phyloP scores from a whole-genome alignment of 2,797 vertebrate genomes.

The Paedocypris micromegethes region DNA sequence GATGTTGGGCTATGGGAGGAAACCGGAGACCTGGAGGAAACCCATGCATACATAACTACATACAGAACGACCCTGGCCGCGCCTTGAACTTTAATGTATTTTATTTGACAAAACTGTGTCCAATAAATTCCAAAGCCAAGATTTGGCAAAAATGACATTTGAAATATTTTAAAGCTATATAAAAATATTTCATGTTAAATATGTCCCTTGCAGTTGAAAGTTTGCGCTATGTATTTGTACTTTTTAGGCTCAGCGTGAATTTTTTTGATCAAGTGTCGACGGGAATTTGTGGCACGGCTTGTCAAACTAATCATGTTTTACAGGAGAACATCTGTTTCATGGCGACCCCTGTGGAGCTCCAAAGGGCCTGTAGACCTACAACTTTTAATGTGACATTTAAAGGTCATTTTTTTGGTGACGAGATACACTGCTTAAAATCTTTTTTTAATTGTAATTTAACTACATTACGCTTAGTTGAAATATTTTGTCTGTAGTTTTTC shows the following conservation, averaged over 20 bases:
- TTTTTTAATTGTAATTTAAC: not conserved
- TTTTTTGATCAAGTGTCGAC: not conserved
- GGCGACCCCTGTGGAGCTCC: slow-evolving; percentile 6
- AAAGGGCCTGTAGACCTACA: not conserved
- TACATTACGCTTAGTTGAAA: too few species aligned
- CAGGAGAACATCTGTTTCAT: slow-evolving; percentile 31
- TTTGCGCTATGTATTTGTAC: not conserved
- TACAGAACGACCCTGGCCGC: too few species aligned
- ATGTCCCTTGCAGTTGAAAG: not conserved
- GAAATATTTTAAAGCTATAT: too few species aligned
- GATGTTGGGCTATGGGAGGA: too few species aligned
- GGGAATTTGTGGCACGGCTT: slow-evolving; percentile 1
- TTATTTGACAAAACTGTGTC: too few species aligned
- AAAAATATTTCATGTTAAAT: too few species aligned
- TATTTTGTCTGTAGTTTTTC: too few species aligned
- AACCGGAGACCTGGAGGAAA: too few species aligned
- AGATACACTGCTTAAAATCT: not conserved
- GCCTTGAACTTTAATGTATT: too few species aligned
- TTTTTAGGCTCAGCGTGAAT: not conserved
- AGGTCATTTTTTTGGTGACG: slow-evolving; percentile 19
- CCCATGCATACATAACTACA: too few species aligned
- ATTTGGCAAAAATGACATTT: too few species aligned
- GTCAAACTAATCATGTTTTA: slow-evolving; percentile 23
- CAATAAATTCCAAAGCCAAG: too few species aligned
- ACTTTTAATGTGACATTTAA: slow-evolving; percentile 35